Evolutionary conservation across 1,140 invertebrate genomes (phyloP).

Genomic region (Phymastichus coffea): DNA sequence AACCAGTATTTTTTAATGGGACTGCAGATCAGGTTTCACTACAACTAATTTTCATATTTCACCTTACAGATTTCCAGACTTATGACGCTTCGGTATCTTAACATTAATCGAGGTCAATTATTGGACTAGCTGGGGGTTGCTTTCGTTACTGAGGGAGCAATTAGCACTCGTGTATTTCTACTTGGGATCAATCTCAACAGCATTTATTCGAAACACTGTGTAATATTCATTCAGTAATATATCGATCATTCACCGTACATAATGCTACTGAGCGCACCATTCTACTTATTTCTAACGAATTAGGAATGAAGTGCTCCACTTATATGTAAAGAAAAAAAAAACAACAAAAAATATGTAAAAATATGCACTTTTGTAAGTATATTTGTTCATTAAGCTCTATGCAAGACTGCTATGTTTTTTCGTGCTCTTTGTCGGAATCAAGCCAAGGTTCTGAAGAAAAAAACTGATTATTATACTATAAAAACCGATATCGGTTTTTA

Average conservation of each 20-base stretch:
- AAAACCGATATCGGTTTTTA: background rate
- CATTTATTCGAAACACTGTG: conserved; percentile 67
- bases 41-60: conserved; percentile 35
- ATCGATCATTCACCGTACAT: conserved; percentile 34
- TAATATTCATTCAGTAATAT: conserved; percentile 63
- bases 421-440: conserved; percentile 19
- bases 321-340: conserved; percentile 29
- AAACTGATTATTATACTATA: conserved; percentile 1
- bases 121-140: conserved; percentile 55
- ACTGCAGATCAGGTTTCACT: background rate
- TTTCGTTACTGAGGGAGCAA: conserved; percentile 49
- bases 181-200: conserved; percentile 64
- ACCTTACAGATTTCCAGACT: conserved; percentile 65
- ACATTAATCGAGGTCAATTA: conserved; percentile 64
- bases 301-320: conserved; percentile 14
- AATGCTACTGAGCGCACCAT: conserved; percentile 27
- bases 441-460: conserved; percentile 3
- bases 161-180: conserved; percentile 61
- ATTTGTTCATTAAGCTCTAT: conserved; percentile 27
- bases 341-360: too few relatives aligned
- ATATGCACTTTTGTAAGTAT: too few relatives aligned
- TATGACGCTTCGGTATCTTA: conserved; percentile 68
- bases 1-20: conserved; percentile 14
- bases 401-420: conserved; percentile 28
- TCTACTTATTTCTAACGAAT: conserved; percentile 10